These are phyloP conservation scores for Lasioglossum vierecki DNA, from an alignment of 2,888 invertebrate species.

Conservation along the genomic window DNA sequence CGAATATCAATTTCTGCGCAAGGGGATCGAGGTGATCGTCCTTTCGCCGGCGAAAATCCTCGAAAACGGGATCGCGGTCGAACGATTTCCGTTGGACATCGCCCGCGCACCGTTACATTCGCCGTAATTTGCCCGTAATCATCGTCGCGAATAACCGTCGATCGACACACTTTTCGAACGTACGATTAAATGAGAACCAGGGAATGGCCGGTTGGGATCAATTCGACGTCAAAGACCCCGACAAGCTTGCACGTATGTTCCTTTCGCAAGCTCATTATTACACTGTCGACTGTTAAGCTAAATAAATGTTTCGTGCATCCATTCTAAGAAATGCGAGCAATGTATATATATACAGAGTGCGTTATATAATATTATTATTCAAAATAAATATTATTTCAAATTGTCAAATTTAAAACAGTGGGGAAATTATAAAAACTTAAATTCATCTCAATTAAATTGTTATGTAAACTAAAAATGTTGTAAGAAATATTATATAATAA, in stretches of 20 bases:
- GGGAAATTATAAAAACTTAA: no score
- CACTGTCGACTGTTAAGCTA: neutral
- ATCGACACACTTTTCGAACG: conserved; percentile 48
- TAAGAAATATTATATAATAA: no score
- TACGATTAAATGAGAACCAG: neutral
- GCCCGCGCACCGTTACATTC: conserved; percentile 32
- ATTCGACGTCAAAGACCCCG: conserved; percentile 30
- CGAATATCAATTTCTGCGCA: neutral
- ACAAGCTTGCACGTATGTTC: neutral
- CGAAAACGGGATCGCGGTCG: conserved; percentile 1
- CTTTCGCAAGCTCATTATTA: neutral
- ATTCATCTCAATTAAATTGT: no score
- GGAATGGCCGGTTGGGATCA: conserved; percentile 2
- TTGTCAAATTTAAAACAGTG: no score
- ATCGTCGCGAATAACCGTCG: conserved; percentile 38
- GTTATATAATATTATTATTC: no score
- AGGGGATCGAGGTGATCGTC: neutral
- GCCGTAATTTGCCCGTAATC: conserved; percentile 34
- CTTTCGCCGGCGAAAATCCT: conserved; percentile 1
- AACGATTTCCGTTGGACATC: conserved; percentile 20
- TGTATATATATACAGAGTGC: no score
- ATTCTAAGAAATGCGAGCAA: no score
- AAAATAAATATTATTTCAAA: no score
- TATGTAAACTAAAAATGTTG: no score
- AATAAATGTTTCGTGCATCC: neutral